Percentiles rank a stretch among this genome's conserved stretches.
These are phyloP conservation scores for Urechis unicinctus DNA, from an alignment of 2,888 invertebrate species.

Conservation along the genomic window DNA sequence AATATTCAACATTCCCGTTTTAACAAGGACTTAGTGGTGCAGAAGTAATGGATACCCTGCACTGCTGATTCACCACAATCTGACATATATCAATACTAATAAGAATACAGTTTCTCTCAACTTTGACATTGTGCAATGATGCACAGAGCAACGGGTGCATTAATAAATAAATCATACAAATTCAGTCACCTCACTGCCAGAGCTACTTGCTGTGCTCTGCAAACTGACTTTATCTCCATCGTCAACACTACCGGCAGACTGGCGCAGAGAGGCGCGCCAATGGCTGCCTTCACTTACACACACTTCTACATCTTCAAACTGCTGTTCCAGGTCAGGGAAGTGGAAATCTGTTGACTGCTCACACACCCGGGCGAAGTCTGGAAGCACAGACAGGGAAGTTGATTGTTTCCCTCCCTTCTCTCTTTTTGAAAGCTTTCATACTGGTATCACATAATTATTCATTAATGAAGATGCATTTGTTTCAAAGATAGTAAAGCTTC, in stretches of 20 bases:
- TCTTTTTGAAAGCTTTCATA: background rate
- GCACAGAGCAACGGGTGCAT: too few relatives aligned
- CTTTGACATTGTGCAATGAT: too few relatives aligned
- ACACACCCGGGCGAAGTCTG: slow-evolving; percentile 66
- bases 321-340: slow-evolving; percentile 78
- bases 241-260: slow-evolving; percentile 18
- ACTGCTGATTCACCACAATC: too few relatives aligned
- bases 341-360: slow-evolving; percentile 89
- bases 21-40: too few relatives aligned
- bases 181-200: slow-evolving; percentile 1
- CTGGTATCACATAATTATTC: background rate
- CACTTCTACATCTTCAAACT: slow-evolving; percentile 61
- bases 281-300: slow-evolving; percentile 34
- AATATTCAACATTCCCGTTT: too few relatives aligned
- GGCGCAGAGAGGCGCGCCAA: slow-evolving; percentile 23
- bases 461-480: background rate
- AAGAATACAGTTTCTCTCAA: too few relatives aligned
- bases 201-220: slow-evolving; percentile 13
- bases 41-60: too few relatives aligned
- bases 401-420: background rate
- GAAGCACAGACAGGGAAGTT: slow-evolving; percentile 26
- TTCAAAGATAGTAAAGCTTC: background rate
- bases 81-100: too few relatives aligned
- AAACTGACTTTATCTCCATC: slow-evolving; percentile 25
- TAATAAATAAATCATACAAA: too few relatives aligned